These are phyloP conservation scores for Lapara coniferarum DNA, from an alignment of 2,888 invertebrate genomes.

Conservation along the genomic window DNA sequence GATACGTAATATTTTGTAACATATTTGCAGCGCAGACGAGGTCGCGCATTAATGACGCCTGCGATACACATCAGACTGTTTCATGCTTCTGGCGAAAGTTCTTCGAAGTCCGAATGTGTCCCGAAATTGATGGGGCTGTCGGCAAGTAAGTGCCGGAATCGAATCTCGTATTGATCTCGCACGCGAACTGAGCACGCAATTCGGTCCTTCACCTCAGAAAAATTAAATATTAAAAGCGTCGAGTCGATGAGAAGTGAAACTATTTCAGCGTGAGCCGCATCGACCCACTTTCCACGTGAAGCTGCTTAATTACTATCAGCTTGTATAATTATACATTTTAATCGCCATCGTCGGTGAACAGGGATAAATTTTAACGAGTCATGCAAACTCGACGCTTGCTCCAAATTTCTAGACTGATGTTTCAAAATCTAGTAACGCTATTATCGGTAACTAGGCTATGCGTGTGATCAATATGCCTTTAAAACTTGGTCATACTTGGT, in stretches of 20 bases:
- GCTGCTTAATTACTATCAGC: conserved; percentile 51
- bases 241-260: conserved; percentile 53
- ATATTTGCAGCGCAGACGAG: conserved; percentile 11
- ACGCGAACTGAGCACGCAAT: conserved; percentile 68
- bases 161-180: conserved; percentile 62
- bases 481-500: background rate
- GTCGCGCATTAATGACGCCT: conserved; percentile 23
- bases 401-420: conserved; percentile 13
- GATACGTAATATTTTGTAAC: conserved; percentile 24
- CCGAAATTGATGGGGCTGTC: conserved; percentile 75
- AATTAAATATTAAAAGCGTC: conserved; percentile 46
- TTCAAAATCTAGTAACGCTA: conserved; percentile 10
- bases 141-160: conserved; percentile 64
- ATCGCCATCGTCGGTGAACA: conserved; percentile 29
- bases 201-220: conserved; percentile 62
- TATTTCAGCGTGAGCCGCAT: conserved; percentile 48
- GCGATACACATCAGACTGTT: conserved; percentile 67
- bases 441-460: background rate
- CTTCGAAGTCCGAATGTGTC: conserved; percentile 70
- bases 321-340: conserved; percentile 40
- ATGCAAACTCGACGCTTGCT: conserved; percentile 13
- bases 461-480: background rate
- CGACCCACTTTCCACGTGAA: conserved; percentile 51
- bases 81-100: conserved; percentile 76
- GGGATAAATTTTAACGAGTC: conserved; percentile 35